Percentiles rank a stretch among this genome's conserved stretches.
These are phyloP conservation scores for Stegostoma tigrinum DNA, from an alignment of 2,113 vertebrate genomes.

Conservation along the genomic window DNA sequence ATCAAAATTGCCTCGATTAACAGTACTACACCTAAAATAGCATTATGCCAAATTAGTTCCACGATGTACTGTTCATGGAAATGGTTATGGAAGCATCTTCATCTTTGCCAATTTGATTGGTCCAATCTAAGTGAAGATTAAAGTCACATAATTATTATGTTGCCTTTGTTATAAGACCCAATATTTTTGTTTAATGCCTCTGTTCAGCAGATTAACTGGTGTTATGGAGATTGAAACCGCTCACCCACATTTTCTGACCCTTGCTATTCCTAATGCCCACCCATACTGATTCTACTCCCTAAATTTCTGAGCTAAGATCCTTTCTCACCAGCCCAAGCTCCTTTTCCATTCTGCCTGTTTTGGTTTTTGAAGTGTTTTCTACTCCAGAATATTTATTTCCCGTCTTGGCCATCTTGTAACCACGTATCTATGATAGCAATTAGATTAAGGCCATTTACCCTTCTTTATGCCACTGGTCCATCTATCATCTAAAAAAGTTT, in stretches of 20 bases:
- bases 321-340: not conserved
- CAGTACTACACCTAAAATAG: too few species aligned
- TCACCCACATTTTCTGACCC: not conserved
- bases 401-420: too few species aligned
- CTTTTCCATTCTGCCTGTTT: too few species aligned
- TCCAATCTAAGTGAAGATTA: not conserved
- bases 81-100: not conserved
- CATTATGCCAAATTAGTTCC: too few species aligned
- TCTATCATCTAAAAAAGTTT: too few species aligned
- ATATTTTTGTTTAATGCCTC: not conserved
- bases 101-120: not conserved
- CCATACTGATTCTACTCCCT: not conserved
- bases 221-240: not conserved
- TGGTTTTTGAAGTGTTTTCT: too few species aligned
- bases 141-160: not conserved
- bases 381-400: too few species aligned
- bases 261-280: not conserved
- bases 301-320: not conserved
- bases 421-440: too few species aligned
- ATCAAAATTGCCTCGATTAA: too few species aligned
- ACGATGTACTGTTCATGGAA: too few species aligned
- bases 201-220: not conserved
- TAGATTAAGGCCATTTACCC: too few species aligned
- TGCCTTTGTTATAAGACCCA: not conserved
- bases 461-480: too few species aligned